Evolutionary conservation across 2,888 invertebrate genomes (phyloP).

Genomic region (Nomada ruficornis): DNA sequence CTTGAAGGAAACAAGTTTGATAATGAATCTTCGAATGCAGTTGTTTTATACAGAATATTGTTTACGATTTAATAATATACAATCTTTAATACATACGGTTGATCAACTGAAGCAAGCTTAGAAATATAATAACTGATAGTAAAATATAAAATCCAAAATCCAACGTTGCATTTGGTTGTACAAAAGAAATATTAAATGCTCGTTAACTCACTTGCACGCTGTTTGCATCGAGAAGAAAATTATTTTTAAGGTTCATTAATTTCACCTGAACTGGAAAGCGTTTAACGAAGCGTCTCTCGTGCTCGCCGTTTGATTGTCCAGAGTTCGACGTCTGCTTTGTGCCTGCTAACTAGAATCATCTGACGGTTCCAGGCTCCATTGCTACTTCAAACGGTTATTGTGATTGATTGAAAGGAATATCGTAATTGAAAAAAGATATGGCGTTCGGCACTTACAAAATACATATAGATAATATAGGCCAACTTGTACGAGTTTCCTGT

Average conservation of each 20-base stretch:
- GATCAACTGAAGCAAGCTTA: too few species aligned
- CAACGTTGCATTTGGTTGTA: not conserved
- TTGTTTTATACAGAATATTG: not conserved
- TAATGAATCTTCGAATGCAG: not conserved
- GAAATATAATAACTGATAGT: not conserved
- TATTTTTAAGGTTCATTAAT: constrained; percentile 65
- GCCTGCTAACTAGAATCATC: constrained; percentile 59
- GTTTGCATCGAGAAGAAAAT: constrained; percentile 55
- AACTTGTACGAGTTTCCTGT: not conserved
- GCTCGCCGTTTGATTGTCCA: constrained; percentile 52
- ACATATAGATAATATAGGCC: too few species aligned
- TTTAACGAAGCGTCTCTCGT: constrained; percentile 68
- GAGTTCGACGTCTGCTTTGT: constrained; percentile 67
- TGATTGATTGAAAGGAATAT: constrained; percentile 19
- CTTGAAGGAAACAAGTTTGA: not conserved
- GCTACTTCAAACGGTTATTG: constrained; percentile 12
- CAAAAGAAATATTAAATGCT: constrained; percentile 29
- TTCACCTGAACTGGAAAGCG: constrained; percentile 66
- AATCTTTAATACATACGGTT: too few species aligned
- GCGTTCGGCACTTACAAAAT: not conserved
- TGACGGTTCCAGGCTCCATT: constrained; percentile 46
- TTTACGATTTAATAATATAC: not conserved
- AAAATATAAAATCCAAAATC: not conserved
- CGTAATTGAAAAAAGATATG: not conserved
- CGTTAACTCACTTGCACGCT: constrained; percentile 56